A percentile compares a stretch with the other conserved stretches of the same genome.
Conservation (phyloP, 2,888 invertebrate species). For the Nemoura dubitans region DNA sequence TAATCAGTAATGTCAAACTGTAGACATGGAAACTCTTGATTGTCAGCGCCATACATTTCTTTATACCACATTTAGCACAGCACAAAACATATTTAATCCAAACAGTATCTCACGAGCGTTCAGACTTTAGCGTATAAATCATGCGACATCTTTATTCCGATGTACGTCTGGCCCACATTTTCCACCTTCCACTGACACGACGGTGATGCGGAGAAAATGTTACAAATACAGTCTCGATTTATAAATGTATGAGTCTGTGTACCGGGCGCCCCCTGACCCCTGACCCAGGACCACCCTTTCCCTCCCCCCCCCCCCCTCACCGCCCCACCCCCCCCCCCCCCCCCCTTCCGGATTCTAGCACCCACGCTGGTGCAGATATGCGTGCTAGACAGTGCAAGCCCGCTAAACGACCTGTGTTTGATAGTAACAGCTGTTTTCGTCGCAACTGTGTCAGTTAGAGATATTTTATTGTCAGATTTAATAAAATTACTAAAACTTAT, state of each 20-base stretch:
- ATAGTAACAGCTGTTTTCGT: background rate
- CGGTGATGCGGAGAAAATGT: background rate
- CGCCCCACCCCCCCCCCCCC: background rate
- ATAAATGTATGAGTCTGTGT: background rate
- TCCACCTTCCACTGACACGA: background rate
- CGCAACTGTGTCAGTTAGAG: background rate
- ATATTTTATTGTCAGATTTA: background rate
- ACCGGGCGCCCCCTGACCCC: background rate
- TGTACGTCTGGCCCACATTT: background rate
- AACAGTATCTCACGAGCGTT: background rate
- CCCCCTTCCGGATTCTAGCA: background rate
- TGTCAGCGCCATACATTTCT: too few species aligned
- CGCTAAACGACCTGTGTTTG: too few species aligned
- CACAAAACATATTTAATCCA: too few species aligned
- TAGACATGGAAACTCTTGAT: too few species aligned
- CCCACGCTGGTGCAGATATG: background rate
- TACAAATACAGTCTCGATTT: background rate
- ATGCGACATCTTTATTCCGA: background rate
- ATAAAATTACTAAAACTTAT: background rate
- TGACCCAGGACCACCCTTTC: too few species aligned
- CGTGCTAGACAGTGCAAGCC: background rate
- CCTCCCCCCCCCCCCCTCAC: background rate
- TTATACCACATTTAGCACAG: too few species aligned
- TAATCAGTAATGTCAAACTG: too few species aligned
- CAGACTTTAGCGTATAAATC: background rate